A percentile compares a stretch with the other conserved stretches of the same genome.
These are phyloP conservation scores for Malacoctenus gilli DNA, from an alignment of 2,797 vertebrate genomes.

Conservation along the genomic window DNA sequence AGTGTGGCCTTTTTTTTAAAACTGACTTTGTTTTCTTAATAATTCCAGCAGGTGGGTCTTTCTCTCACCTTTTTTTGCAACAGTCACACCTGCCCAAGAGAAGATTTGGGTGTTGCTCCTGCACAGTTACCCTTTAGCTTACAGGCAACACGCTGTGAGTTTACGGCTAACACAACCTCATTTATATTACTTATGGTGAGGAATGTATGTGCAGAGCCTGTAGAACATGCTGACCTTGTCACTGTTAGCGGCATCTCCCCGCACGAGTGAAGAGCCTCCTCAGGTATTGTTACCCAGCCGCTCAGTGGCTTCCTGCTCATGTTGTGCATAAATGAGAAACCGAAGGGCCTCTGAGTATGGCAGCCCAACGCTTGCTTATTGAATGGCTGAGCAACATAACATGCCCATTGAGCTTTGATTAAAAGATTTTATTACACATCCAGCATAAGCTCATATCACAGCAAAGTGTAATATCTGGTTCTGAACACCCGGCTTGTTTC, in stretches of 20 bases:
- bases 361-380: conserved; percentile 44
- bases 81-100: conserved; percentile 53
- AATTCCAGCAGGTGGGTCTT: conserved; percentile 26
- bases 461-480: conserved; percentile 43
- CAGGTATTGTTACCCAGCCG: conserved; percentile 56
- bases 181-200: conserved; percentile 83
- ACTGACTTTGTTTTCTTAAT: not conserved
- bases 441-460: conserved; percentile 32
- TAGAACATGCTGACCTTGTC: conserved; percentile 92
- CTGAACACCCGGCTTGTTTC: conserved; percentile 37
- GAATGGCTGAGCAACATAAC: conserved; percentile 45
- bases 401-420: conserved; percentile 53
- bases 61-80: conserved; percentile 49
- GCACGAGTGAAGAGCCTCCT: conserved; percentile 55
- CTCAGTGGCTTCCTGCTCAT: conserved; percentile 45
- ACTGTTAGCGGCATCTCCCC: conserved; percentile 67
- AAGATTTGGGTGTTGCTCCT: conserved; percentile 64
- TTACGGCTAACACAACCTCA: conserved; percentile 78
- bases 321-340: conserved; percentile 49
- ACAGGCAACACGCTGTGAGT: conserved; percentile 74
- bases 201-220: conserved; percentile 67
- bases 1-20: conserved; percentile 12
- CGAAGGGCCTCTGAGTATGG: conserved; percentile 35
- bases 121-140: conserved; percentile 79
- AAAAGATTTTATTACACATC: conserved; percentile 56